These are phyloP conservation scores for Drosophila infuscata DNA, from an alignment of 2,888 invertebrate species.

Conservation along the genomic window DNA sequence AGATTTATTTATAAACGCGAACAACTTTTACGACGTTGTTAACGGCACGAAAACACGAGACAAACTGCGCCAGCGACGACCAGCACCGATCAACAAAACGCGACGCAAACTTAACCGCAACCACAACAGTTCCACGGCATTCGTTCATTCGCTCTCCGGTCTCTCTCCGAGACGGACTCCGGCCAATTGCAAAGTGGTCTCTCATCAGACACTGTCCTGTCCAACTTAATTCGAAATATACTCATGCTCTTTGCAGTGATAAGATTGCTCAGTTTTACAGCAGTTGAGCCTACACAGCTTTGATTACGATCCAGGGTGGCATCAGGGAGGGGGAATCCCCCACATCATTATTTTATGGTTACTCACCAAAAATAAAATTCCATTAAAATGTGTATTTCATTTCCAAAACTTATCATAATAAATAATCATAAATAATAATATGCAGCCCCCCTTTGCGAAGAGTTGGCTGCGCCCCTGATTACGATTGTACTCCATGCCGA, in stretches of 20 bases:
- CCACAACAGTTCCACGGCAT: slow-evolving; percentile 11
- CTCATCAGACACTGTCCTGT: slow-evolving; percentile 51
- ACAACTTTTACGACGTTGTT: slow-evolving; percentile 64
- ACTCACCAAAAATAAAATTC: background rate
- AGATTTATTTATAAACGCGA: slow-evolving; percentile 67
- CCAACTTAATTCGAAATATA: slow-evolving; percentile 1
- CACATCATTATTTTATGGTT: background rate
- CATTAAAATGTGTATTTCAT: background rate
- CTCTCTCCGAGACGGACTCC: slow-evolving; percentile 13
- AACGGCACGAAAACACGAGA: slow-evolving; percentile 54
- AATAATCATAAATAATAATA: too few relatives aligned
- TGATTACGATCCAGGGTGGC: slow-evolving; percentile 21
- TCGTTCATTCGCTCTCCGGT: background rate
- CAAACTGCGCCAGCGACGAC: slow-evolving; percentile 57
- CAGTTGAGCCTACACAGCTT: slow-evolving; percentile 13
- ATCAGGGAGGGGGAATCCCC: background rate
- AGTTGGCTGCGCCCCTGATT: slow-evolving; percentile 7
- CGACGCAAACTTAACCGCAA: background rate
- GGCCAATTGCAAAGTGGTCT: slow-evolving; percentile 25
- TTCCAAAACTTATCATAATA: background rate
- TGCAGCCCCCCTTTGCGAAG: background rate
- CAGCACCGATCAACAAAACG: background rate
- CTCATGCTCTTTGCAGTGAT: slow-evolving; percentile 40
- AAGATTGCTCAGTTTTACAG: slow-evolving; percentile 45
- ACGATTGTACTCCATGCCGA: slow-evolving; percentile 3